Base-by-base conservation (phyloP, 2,888 invertebrate genomes). In the Crepidodera aurea region DNA sequence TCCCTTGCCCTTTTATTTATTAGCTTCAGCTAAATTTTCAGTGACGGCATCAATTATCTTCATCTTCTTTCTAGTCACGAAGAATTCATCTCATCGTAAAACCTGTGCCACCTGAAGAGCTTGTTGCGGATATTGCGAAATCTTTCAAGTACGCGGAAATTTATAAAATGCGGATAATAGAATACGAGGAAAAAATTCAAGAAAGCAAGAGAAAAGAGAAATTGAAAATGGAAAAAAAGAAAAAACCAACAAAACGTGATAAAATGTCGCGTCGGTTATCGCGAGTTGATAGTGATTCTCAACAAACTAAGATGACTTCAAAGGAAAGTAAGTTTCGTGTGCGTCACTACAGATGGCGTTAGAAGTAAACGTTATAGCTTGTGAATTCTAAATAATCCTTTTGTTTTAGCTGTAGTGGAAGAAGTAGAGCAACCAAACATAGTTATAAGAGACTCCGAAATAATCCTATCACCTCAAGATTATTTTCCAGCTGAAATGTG, bases 401-500 rank as follows among this genome's bases (percentile, higher is more conserved):
- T 3, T 29, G 6, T 13, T 13, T n/a, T 37, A 40, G 53, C 13
- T 27, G 3, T n/a, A 18, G 27, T 7, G n/a, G 48, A 54, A 5
- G 12, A 3, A 29, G 32, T 27, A 18, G 15, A 6, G 7, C 27
- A 60, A 7, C 32, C 61, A 10, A 55, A 56, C 5, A 68, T 71
- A 10, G 48, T 42, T 1, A 51, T 70, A 12, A 60, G 64, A 12
- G 72, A 71, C 12, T 58, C 61, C 19, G 71, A 72, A 40, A 34
- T 72, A 5, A 40, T 63, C 19, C 42, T 62, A 16, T 46, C 56
- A 27, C 62, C 67, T 50, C 51, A 65, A 10, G 72, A 73, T 32
- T 65, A 70, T 12, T 72, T 64, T 58, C 71, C 71, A 8, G 71
- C 71, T 1, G 73, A 73, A 65, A 73, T 73, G 73, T 67, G 64